A percentile compares a stretch with the other conserved stretches of the same genome.
Conservation (phyloP, 2,797 vertebrate species). For the Myiotriccus ornatus region DNA sequence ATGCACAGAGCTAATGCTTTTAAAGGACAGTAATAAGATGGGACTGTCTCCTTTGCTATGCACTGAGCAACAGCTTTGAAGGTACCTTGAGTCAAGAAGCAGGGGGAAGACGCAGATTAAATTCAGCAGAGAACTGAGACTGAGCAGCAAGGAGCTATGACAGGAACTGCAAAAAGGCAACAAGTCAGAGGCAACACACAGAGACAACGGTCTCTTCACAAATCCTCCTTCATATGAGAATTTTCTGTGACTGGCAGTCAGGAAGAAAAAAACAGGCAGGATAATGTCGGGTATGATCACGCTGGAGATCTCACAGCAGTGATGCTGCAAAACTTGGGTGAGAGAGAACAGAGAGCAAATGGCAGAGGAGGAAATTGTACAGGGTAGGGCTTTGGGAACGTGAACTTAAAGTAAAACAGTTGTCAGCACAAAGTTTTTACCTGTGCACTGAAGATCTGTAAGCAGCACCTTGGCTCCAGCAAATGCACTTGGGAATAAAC, state of each 20-base stretch:
- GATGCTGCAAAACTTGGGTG: background rate
- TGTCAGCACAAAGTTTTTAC: background rate
- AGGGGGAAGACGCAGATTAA: background rate
- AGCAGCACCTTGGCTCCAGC: background rate
- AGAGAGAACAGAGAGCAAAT: background rate
- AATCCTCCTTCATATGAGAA: slow-evolving; percentile 55
- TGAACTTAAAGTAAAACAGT: background rate
- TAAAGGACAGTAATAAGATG: background rate
- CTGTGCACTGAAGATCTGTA: background rate
- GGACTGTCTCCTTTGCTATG: background rate
- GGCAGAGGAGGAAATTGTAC: background rate
- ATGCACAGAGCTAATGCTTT: background rate
- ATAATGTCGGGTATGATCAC: background rate
- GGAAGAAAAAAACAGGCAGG: background rate
- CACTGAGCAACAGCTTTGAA: background rate
- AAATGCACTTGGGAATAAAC: background rate
- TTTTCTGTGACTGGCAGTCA: slow-evolving; percentile 18
- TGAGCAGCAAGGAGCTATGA: slow-evolving; percentile 40
- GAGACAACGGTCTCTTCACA: slow-evolving; percentile 21
- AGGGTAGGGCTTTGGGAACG: background rate
- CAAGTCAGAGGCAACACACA: background rate
- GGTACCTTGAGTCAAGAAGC: background rate
- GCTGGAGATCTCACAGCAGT: background rate
- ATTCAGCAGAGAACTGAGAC: slow-evolving; percentile 4
- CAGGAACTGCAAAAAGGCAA: slow-evolving; percentile 26